Base-by-base conservation (phyloP, 1,140 invertebrate genomes). In the Wasmannia auropunctata region DNA sequence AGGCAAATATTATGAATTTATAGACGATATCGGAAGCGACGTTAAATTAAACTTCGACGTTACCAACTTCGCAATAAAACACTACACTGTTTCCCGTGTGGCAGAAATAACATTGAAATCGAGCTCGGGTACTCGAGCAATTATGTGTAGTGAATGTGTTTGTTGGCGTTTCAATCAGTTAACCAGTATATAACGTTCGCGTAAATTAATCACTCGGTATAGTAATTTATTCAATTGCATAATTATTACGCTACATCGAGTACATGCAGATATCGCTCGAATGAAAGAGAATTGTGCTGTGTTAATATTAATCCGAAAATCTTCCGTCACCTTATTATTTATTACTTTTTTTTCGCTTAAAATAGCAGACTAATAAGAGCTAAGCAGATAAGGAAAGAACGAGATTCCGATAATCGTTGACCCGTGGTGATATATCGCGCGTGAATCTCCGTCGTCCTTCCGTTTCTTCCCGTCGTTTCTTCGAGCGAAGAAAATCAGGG, bases 401-500 rank as follows among this genome's bases (percentile, higher is more conserved):
- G 31, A 80, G 37, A 80, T 69, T 80, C 31, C 62, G 46, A 72
- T 74, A 83, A 83, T 72, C 49, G 51, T 65, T 56, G 51, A 74
- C 37, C 63, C 76, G 76, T 60, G 49, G 79, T 81, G 79, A 81
- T 72, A 70, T 80, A 81, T 81, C 51, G 69, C 49, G 40, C 43
- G 43, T 19, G 76, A 65, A 79, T 79, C 25, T 16, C 40, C 60
- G 51, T 81, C 63, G 22, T 70, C 65, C 51, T 67, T 56, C 16
- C 74, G 28, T 40, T 79, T 19, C 28, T 65, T 69, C 34, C 46
- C 49, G 8, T 43, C 22, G 4, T 74, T 70, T 86, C 37, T 77
- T 37, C 28, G 49, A 43, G 37, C 28, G 37, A 83, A 83, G 79
- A 74, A 83, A 83, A 83, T 83, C 67, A 83, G 79, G 84, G 86